phyloP scores from a whole-genome alignment of 2,113 vertebrate species.

The Nansenia antarctica region DNA sequence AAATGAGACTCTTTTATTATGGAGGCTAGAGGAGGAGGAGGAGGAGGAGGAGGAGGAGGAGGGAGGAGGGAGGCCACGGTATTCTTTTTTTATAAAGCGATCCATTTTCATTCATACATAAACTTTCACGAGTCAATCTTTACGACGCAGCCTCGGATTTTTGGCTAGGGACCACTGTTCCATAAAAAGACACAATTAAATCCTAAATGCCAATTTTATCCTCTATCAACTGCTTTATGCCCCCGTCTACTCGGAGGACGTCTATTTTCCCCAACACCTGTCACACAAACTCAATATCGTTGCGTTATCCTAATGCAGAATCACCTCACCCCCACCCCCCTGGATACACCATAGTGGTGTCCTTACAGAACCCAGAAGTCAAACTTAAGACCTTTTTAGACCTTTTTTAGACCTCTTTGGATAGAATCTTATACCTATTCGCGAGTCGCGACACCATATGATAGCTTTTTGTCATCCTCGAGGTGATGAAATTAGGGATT shows the following conservation, averaged over 20 bases:
- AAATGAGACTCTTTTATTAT: constrained; percentile 27
- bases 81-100: constrained; percentile 31
- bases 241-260: constrained; percentile 29
- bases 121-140: constrained; percentile 38
- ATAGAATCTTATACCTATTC: no score
- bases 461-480: no score
- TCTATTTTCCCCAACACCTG: constrained; percentile 39
- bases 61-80: background rate
- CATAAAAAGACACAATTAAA: constrained; percentile 46
- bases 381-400: no score
- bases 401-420: no score
- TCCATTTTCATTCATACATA: constrained; percentile 40
- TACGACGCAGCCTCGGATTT: constrained; percentile 13
- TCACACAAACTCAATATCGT: constrained; percentile 11
- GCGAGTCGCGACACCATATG: no score
- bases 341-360: no score
- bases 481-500: no score
- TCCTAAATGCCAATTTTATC: constrained; percentile 46
- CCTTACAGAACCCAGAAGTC: no score
- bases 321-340: background rate
- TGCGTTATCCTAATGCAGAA: constrained; percentile 19
- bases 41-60: no score
- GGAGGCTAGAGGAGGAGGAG: background rate
- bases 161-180: constrained; percentile 26
- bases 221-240: constrained; percentile 38